These are phyloP conservation scores for Trachelipus rathkii DNA, from an alignment of 1,140 invertebrate genomes.

Conservation along the genomic window DNA sequence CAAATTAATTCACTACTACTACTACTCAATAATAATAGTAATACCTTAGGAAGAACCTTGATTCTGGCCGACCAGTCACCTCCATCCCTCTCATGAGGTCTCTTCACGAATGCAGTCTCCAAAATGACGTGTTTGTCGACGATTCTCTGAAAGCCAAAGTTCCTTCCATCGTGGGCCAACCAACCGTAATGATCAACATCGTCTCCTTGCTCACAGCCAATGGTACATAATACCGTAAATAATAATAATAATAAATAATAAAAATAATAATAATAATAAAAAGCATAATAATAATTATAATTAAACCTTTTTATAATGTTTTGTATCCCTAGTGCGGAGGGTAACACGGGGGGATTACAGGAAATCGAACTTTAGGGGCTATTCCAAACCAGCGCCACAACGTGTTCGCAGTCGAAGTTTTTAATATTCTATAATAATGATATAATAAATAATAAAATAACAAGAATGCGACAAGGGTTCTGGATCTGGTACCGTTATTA, in stretches of 20 bases:
- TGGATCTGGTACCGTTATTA: too few relatives aligned
- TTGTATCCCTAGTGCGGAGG: too few relatives aligned
- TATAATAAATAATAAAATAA: too few relatives aligned
- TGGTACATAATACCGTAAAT: conserved; percentile 39
- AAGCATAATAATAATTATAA: too few relatives aligned
- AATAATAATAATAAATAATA: neutral
- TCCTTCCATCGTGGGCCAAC: conserved; percentile 84
- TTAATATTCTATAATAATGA: too few relatives aligned
- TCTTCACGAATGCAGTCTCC: conserved; percentile 85
- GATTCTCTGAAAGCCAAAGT: conserved; percentile 89
- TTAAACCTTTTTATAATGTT: too few relatives aligned
- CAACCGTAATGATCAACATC: conserved; percentile 75
- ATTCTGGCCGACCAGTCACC: conserved; percentile 90
- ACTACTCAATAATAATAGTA: too few relatives aligned
- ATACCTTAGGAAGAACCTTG: conserved; percentile 59
- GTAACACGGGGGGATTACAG: too few relatives aligned
- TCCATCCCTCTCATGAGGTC: conserved; percentile 68
- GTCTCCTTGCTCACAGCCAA: conserved; percentile 58
- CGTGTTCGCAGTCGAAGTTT: too few relatives aligned
- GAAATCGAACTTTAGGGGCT: too few relatives aligned
- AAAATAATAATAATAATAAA: neutral
- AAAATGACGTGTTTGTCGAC: conserved; percentile 71
- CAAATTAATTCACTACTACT: neutral
- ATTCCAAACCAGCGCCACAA: too few relatives aligned
- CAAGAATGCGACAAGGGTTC: too few relatives aligned